phyloP scores from a whole-genome alignment of 2,888 invertebrate genomes.

The Megastigmus dorsalis region DNA sequence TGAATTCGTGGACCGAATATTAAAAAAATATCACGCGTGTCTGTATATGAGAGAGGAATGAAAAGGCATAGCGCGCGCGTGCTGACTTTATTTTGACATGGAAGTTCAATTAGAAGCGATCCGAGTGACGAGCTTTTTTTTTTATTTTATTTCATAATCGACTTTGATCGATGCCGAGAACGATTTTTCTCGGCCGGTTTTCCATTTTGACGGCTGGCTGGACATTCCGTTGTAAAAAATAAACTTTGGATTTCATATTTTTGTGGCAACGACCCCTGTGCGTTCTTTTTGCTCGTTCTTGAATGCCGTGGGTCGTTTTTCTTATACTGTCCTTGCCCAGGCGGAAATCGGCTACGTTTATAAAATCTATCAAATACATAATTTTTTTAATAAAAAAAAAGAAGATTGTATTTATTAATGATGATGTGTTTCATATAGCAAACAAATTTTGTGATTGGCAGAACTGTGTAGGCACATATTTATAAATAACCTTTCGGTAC shows the following conservation, averaged over 20 bases:
- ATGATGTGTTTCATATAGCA: too few species aligned
- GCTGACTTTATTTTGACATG: slow-evolving; percentile 33
- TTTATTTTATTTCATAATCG: slow-evolving; percentile 1
- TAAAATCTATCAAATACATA: too few species aligned
- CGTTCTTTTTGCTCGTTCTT: background rate
- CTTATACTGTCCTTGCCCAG: too few species aligned
- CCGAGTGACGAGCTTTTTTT: background rate
- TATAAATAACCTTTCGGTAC: too few species aligned
- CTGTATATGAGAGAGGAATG: too few species aligned
- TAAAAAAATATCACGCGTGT: too few species aligned
- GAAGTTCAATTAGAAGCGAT: slow-evolving; percentile 19
- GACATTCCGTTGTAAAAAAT: background rate
- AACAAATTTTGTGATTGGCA: too few species aligned
- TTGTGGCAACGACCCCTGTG: background rate
- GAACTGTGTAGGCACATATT: too few species aligned
- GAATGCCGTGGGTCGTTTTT: too few species aligned
- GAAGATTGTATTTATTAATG: too few species aligned
- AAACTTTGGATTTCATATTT: background rate
- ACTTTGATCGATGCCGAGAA: slow-evolving; percentile 8
- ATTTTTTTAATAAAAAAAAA: too few species aligned
- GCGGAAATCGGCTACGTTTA: too few species aligned
- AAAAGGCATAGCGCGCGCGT: background rate
- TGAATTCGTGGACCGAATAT: background rate
- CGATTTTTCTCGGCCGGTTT: background rate
- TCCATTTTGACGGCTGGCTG: background rate